Conservation (phyloP, 2,113 vertebrate species). For the Ceratotherium simum region DNA sequence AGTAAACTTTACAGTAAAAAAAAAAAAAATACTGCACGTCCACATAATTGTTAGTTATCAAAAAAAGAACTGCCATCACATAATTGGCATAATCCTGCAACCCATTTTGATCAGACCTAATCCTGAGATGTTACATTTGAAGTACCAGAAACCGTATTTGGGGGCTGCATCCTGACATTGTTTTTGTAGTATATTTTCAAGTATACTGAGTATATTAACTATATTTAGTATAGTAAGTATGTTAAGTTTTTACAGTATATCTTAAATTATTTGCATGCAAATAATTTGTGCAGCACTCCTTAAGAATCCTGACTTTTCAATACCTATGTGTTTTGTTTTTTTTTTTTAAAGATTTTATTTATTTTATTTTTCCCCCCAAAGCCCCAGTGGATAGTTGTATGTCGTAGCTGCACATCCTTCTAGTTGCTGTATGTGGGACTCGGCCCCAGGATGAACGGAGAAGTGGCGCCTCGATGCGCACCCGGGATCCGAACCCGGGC, state of each 20-base stretch:
- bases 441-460: no score
- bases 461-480: no score
- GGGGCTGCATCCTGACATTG: not conserved
- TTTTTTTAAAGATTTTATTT: no score
- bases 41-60: not conserved
- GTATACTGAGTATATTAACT: not conserved
- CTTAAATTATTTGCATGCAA: not conserved
- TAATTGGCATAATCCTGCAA: not conserved
- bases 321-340: not conserved
- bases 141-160: not conserved
- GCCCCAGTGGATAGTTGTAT: no score
- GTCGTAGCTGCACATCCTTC: no score
- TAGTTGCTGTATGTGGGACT: no score
- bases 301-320: constrained; percentile 47
- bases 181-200: constrained; percentile 4
- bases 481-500: no score
- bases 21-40: not conserved
- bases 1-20: constrained; percentile 18
- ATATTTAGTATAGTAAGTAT: not conserved
- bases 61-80: not conserved
- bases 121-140: not conserved
- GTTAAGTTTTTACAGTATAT: not conserved
- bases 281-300: constrained; percentile 4
- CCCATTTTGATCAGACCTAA: not conserved
- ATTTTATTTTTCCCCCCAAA: no score